Percentiles rank a stretch among this genome's conserved stretches.
Evolutionary conservation across 2,888 invertebrate genomes (phyloP).

Genomic region (Nipponacmea schrenckii): DNA sequence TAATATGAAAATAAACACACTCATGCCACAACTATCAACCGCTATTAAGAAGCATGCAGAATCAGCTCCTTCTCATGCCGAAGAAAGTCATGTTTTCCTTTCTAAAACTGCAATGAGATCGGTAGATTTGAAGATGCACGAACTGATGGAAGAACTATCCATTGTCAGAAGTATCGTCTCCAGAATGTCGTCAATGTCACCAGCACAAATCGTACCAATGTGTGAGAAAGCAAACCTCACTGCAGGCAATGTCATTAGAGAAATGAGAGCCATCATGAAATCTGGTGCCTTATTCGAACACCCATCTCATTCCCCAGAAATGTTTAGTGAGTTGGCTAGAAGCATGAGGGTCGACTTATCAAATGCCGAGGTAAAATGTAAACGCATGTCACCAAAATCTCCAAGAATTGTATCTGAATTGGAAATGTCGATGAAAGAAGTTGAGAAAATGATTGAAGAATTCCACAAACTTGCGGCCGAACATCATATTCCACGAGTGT

Average conservation of each 20-base stretch:
- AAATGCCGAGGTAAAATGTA: too few species aligned
- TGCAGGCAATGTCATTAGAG: neutral
- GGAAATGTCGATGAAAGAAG: too few species aligned
- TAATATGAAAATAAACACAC: neutral
- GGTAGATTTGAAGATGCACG: neutral
- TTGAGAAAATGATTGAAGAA: too few species aligned
- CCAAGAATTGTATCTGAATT: too few species aligned
- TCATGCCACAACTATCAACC: neutral
- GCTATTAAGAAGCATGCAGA: neutral
- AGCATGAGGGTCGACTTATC: too few species aligned
- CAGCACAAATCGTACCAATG: neutral
- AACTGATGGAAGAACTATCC: neutral
- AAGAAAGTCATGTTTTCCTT: neutral
- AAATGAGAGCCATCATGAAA: neutral
- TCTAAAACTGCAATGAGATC: neutral
- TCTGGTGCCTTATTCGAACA: neutral
- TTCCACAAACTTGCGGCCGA: too few species aligned
- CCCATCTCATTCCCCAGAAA: neutral
- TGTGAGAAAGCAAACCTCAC: neutral
- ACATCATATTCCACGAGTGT: too few species aligned
- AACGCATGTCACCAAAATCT: too few species aligned
- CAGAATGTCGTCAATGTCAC: neutral
- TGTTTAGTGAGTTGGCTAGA: neutral
- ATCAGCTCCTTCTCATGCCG: neutral
- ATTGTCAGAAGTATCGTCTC: neutral